Evolutionary conservation across 2,113 vertebrate species (phyloP), one percentile per base, ranked within the genome.

Genomic region (Dipodomys stephensi): DNA sequence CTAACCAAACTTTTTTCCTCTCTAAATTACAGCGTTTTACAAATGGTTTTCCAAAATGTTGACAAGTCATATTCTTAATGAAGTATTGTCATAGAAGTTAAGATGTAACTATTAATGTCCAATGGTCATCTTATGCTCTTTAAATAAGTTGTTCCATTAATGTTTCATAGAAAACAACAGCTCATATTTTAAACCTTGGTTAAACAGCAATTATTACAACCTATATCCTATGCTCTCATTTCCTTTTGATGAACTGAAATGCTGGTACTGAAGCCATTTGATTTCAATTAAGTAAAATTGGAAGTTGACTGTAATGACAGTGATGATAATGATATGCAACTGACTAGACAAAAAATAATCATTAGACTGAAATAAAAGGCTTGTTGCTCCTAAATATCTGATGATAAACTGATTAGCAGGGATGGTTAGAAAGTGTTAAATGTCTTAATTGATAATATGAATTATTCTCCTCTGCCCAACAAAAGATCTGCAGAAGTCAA

Each of bases 211-310:
- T 80, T 90, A 91, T 27, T 68, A 12, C 19, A 82, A 79, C 49
- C n/a, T 96, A 80, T 84, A 79, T 92, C 35, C 12, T 62, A 78
- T 15, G 19, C 64, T 88, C 44, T 44, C 60, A 60, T 25, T 32
- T 69, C 60, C 44, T 82, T 91, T 79, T 44, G 57, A 89, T 91
- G 46, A 86, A 87, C 65, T 62, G 73, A 96, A 94, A 94, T 57
- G 65, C 27, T 62, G 20, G 76, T 60, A 44, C 39, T 32, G 78
- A 88, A 73, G 9, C 57, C 28, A 83, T 90, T 88, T 92, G 46
- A 92, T 90, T 92, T 85, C 91, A 91, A 65, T 89, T 94, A 90
- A 84, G 82, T 62, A 46, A 79, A 95, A 94, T 27, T 39, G 27
- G 39, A 32, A 90, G 22, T 85, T 87, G 32, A 79, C 3, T 65